A percentile compares a stretch with the other conserved stretches of the same genome.
phyloP scores from a whole-genome alignment of 1,140 invertebrate species.

The Antheraea pernyi region DNA sequence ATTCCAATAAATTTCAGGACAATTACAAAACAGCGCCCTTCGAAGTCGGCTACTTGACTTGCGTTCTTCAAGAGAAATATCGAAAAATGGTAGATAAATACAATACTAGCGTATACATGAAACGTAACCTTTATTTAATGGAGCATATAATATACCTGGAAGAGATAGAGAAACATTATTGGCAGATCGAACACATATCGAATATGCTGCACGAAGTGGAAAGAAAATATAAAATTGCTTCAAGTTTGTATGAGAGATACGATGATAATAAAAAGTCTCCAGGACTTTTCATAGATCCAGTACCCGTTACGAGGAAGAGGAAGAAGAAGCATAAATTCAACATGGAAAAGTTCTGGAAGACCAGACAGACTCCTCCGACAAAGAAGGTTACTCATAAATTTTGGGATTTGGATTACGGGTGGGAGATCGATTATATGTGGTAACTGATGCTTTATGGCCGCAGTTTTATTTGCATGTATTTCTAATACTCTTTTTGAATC shows the following conservation, averaged over 20 bases:
- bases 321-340: slow-evolving; percentile 14
- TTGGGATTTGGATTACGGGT: slow-evolving; percentile 41
- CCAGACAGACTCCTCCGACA: not conserved
- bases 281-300: not conserved
- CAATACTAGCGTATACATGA: slow-evolving; percentile 24
- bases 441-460: not conserved
- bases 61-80: slow-evolving; percentile 35
- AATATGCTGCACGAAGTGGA: slow-evolving; percentile 45
- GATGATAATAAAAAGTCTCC: not conserved
- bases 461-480: no score
- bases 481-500: no score
- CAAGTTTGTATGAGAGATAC: slow-evolving; percentile 4
- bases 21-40: slow-evolving; percentile 23
- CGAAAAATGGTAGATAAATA: slow-evolving; percentile 41
- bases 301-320: not conserved
- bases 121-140: slow-evolving; percentile 11
- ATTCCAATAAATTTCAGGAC: not conserved
- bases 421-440: slow-evolving; percentile 43
- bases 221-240: slow-evolving; percentile 33
- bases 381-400: slow-evolving; percentile 14
- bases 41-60: slow-evolving; percentile 38
- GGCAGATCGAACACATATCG: slow-evolving; percentile 36
- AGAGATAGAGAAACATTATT: slow-evolving; percentile 41
- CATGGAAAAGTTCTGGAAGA: slow-evolving; percentile 3
- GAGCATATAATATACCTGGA: slow-evolving; percentile 31